phyloP scores from a whole-genome alignment of 2,797 vertebrate species.

The Tachyglossus aculeatus region DNA sequence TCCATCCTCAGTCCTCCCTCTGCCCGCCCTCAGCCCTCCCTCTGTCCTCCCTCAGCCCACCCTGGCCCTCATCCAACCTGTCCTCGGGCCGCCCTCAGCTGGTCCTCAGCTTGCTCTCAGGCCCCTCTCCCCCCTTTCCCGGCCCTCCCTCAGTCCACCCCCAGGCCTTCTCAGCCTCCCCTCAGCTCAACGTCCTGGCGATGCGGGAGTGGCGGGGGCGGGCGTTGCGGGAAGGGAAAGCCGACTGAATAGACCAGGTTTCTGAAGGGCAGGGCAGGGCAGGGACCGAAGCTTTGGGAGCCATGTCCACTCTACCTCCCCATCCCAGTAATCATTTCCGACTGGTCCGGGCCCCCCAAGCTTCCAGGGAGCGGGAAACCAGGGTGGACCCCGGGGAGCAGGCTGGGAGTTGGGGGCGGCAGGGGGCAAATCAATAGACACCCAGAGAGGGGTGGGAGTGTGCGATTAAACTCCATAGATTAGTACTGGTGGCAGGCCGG shows the following conservation, averaged over 20 bases:
- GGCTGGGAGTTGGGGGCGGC: not conserved
- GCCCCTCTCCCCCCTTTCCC: not conserved
- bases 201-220: not conserved
- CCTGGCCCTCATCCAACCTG: not conserved
- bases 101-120: not conserved
- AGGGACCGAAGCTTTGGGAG: not conserved
- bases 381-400: not conserved
- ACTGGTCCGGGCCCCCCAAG: not conserved
- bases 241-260: not conserved
- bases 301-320: not conserved
- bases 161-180: not conserved
- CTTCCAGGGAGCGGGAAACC: not conserved
- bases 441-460: not conserved
- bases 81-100: not conserved
- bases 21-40: not conserved
- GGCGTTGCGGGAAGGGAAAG: not conserved
- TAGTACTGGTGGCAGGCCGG: not conserved
- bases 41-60: not conserved
- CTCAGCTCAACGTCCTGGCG: not conserved
- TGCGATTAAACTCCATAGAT: not conserved
- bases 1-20: not conserved
- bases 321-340: conserved; percentile 19
- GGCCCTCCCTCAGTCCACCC: not conserved
- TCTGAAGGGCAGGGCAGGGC: not conserved
- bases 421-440: not conserved